Evolutionary conservation across 2,113 vertebrate species (phyloP).

Genomic region (Epinephelus lanceolatus): DNA sequence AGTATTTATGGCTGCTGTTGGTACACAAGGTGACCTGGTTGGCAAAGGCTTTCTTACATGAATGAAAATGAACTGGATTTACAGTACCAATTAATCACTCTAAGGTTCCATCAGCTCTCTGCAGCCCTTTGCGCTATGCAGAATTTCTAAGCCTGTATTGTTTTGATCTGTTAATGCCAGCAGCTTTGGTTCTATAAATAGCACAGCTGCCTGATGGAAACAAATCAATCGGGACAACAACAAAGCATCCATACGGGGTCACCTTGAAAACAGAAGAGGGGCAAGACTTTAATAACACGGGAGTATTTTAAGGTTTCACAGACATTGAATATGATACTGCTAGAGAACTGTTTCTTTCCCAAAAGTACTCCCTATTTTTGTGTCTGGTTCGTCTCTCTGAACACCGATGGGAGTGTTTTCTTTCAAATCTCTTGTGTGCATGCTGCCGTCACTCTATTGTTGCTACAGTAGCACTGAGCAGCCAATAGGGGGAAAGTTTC

Average conservation of each 20-base stretch:
- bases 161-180: constrained; percentile 51
- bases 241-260: constrained; percentile 31
- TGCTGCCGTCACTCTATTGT: constrained; percentile 58
- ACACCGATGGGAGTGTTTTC: constrained; percentile 44
- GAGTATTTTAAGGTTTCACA: neutral
- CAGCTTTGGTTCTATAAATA: constrained; percentile 58
- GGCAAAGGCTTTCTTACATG: neutral
- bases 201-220: constrained; percentile 33
- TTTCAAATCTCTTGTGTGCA: constrained; percentile 27
- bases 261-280: constrained; percentile 34
- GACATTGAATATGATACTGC: neutral
- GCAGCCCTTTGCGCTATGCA: neutral
- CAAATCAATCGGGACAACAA: constrained; percentile 49
- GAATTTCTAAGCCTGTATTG: constrained; percentile 31
- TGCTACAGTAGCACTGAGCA: constrained; percentile 68
- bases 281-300: neutral
- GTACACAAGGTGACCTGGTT: constrained; percentile 34
- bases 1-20: constrained; percentile 2
- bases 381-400: constrained; percentile 1
- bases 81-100: neutral
- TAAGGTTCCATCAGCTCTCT: constrained; percentile 18
- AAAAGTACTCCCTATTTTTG: neutral
- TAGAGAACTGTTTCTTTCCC: neutral
- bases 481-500: constrained; percentile 40
- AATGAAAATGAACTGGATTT: constrained; percentile 31